These are phyloP conservation scores for Clistopyga incitator DNA, from an alignment of 2,888 invertebrate species.

Conservation along the genomic window DNA sequence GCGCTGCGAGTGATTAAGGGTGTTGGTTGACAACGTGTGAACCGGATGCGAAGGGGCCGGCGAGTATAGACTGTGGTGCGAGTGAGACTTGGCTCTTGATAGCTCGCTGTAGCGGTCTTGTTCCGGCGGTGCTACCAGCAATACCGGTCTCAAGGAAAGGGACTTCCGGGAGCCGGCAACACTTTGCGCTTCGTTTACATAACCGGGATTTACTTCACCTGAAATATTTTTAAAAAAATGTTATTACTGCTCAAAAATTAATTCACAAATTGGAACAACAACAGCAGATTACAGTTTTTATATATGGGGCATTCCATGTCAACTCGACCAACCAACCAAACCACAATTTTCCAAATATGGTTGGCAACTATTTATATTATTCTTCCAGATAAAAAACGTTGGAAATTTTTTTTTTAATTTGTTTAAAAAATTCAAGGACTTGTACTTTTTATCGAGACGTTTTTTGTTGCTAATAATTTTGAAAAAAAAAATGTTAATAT, in stretches of 20 bases:
- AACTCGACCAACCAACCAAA: no score
- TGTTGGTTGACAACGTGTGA: slow-evolving; percentile 82
- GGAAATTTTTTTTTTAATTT: no score
- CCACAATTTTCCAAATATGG: no score
- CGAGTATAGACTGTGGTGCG: slow-evolving; percentile 82
- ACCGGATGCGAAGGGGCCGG: slow-evolving; percentile 81
- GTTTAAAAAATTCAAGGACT: no score
- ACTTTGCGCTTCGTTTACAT: slow-evolving; percentile 93
- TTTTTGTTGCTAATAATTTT: no score
- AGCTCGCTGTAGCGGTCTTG: slow-evolving; percentile 83
- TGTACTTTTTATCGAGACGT: no score
- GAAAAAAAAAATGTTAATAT: slow-evolving; percentile 4
- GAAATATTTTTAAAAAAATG: slow-evolving; percentile 76
- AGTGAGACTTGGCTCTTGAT: slow-evolving; percentile 82
- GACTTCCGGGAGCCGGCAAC: slow-evolving; percentile 94
- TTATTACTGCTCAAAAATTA: slow-evolving; percentile 57
- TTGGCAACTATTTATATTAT: no score
- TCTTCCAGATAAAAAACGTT: no score
- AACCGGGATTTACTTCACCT: slow-evolving; percentile 96
- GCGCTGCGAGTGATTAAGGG: slow-evolving; percentile 82
- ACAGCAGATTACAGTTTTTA: no score
- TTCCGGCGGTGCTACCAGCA: slow-evolving; percentile 90
- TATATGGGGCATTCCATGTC: no score
- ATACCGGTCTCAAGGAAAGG: slow-evolving; percentile 93
- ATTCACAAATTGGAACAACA: slow-evolving; percentile 30